Evolutionary conservation across 2,888 invertebrate genomes (phyloP), one percentile per base, ranked within the genome.

Genomic region (Habrosyne pyritoides): DNA sequence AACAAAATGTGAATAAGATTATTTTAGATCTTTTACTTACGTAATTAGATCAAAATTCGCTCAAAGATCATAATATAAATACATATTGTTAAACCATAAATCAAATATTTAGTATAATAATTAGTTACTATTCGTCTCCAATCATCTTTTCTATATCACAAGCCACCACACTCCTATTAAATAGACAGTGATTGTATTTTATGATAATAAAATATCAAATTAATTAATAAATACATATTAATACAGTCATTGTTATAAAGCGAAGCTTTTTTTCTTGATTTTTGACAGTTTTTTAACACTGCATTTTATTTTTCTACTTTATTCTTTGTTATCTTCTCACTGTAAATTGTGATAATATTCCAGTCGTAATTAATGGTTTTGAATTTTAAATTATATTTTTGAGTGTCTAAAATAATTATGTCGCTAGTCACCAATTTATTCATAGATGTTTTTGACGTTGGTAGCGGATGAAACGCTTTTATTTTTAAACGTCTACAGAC

Each of bases 141-240:
- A 75, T 72, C 73, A 42, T 18, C 42, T 42, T 81, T 86, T 87
- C 82, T 88, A 14, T 30, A 89, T 87, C 87, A 89, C 87, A 90
- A 90, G 87, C 89, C 89, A 86, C 86, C 88, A 86, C 89, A 87
- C 83, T 84, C 83, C 88, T 84, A 87, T 85, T 84, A 74, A 65
- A 85, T 87, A 84, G 80, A 84, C 78, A 84, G 80, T 85, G 83
- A 84, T 84, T 71, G 65, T 76, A 73, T 73, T 77, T 8, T 60
- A 72, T 74, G 73, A 71, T 72, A 73, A 64, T 74, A 71, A 74
- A 75, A 69, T 70, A 77, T 67, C 61, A 64, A 70, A 65, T 69
- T 69, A 75, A 76, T 78, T 73, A 79, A 81, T 74, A 77, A 71
- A 73, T 71, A 74, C 56, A 66, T 68, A 36, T 59, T 64, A 73